phyloP scores from a whole-genome alignment of 2,888 invertebrate genomes.

The Patella pellucida region DNA sequence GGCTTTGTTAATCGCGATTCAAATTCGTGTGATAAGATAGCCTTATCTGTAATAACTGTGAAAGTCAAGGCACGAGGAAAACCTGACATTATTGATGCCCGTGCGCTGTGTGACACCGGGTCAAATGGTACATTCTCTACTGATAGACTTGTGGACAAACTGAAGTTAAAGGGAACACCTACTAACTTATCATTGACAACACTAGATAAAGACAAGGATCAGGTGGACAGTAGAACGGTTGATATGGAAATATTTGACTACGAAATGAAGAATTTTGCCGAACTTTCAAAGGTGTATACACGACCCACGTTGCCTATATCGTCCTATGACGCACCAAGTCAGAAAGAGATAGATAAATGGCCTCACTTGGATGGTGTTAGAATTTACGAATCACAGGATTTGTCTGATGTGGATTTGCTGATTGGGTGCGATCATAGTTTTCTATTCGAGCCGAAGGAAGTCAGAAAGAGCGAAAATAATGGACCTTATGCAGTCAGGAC shows the following conservation, averaged over 20 bases:
- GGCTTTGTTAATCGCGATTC: background rate
- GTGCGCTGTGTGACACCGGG: too few species aligned
- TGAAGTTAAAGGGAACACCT: background rate
- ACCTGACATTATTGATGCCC: too few species aligned
- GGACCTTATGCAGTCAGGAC: constrained; percentile 7
- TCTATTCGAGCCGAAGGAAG: background rate
- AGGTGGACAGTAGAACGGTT: background rate
- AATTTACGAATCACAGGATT: background rate
- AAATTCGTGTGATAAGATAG: background rate
- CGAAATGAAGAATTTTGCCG: background rate
- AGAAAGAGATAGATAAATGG: constrained; percentile 4
- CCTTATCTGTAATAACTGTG: background rate
- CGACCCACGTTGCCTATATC: background rate
- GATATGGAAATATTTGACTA: background rate
- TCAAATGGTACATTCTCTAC: too few species aligned
- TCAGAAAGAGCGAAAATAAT: background rate
- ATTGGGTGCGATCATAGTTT: background rate
- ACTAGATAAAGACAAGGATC: background rate
- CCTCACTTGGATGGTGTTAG: background rate
- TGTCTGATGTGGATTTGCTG: background rate
- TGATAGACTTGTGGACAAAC: too few species aligned
- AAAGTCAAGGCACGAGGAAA: too few species aligned
- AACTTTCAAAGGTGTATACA: background rate
- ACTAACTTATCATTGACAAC: background rate
- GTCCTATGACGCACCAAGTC: background rate